These are phyloP conservation scores for Bufotes viridis DNA, from an alignment of 2,797 vertebrate species.

Conservation along the genomic window DNA sequence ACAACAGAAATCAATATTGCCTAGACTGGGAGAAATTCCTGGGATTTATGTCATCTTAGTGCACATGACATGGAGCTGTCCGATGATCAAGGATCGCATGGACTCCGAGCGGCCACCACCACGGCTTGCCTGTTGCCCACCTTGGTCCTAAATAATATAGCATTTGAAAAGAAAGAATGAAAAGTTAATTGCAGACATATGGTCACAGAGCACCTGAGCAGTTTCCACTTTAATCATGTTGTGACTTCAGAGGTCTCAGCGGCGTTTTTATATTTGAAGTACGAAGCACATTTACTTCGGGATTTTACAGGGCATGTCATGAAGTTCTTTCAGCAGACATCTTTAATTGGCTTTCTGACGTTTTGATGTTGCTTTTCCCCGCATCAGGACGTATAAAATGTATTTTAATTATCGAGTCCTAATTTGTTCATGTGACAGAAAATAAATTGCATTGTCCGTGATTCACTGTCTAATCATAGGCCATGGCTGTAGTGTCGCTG, in stretches of 20 bases:
- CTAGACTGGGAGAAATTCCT: not conserved
- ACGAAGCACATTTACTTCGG: not conserved
- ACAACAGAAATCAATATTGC: too few species aligned
- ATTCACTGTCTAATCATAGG: not conserved
- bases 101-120: not conserved
- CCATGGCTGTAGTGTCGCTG: not conserved
- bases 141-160: slow-evolving; percentile 24
- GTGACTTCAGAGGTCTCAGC: not conserved
- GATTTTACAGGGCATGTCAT: not conserved
- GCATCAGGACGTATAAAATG: not conserved
- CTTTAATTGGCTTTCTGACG: not conserved
- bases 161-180: slow-evolving; percentile 1
- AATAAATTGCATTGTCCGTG: not conserved
- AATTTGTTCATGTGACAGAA: not conserved
- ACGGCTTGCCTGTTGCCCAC: not conserved
- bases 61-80: not conserved
- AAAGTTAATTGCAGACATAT: slow-evolving; percentile 47
- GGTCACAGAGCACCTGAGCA: slow-evolving; percentile 31
- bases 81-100: not conserved
- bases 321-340: not conserved
- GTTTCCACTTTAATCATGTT: not conserved
- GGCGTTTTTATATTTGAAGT: not conserved
- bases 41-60: not conserved
- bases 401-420: not conserved
- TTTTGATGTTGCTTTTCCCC: not conserved